These are phyloP conservation scores for Limnothrissa miodon DNA, from an alignment of 2,113 vertebrate species.

Conservation along the genomic window DNA sequence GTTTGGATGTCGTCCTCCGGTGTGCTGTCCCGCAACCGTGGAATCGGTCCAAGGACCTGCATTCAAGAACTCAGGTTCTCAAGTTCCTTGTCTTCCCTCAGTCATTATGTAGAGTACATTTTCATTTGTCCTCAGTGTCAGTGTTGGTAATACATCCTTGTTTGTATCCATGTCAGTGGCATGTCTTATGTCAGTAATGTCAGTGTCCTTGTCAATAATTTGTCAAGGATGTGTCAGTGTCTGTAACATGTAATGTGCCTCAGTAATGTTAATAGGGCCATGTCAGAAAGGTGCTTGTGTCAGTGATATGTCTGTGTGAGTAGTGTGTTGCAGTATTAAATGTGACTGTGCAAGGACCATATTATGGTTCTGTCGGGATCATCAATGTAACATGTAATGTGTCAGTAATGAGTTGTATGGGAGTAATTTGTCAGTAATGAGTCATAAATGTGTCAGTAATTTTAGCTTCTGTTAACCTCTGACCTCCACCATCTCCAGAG, in stretches of 20 bases:
- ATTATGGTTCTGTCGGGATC: too few species aligned
- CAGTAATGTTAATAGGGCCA: too few species aligned
- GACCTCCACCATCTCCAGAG: constrained; percentile 82
- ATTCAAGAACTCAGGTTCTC: neutral
- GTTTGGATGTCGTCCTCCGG: constrained; percentile 81
- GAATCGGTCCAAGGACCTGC: constrained; percentile 83
- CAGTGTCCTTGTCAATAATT: too few species aligned
- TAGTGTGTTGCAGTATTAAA: too few species aligned
- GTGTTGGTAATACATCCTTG: neutral
- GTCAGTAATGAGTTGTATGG: neutral
- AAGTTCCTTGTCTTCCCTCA: neutral
- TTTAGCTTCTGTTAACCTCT: neutral
- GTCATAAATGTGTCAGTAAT: too few species aligned
- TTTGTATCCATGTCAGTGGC: neutral
- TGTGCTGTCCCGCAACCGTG: constrained; percentile 75
- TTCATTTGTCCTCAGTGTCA: neutral
- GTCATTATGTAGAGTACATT: neutral
- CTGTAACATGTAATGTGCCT: neutral
- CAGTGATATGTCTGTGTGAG: neutral
- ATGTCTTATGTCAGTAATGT: too few species aligned
- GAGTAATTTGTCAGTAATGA: neutral
- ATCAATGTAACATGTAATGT: too few species aligned
- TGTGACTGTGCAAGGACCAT: too few species aligned
- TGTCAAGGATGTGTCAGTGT: too few species aligned
- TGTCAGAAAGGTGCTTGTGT: neutral